Evolutionary conservation across 2,797 vertebrate species (phyloP).

Genomic region (Acanthopagrus latus): DNA sequence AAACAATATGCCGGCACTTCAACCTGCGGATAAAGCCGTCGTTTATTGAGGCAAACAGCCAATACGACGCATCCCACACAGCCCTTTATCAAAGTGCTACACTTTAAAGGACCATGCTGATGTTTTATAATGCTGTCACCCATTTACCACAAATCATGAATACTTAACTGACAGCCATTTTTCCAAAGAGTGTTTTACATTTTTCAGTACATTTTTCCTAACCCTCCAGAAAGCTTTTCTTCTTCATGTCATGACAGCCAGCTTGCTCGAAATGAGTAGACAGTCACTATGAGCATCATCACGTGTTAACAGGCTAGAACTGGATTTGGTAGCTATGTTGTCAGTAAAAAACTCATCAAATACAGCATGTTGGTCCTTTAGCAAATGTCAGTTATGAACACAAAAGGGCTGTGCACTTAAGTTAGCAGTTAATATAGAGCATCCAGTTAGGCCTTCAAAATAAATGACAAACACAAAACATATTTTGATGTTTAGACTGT

Average conservation of each 20-base stretch:
- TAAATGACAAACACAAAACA: no score
- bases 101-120: conserved; percentile 41
- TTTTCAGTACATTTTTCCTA: conserved; percentile 13
- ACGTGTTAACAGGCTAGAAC: not conserved
- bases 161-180: conserved; percentile 12
- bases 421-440: no score
- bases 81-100: conserved; percentile 48
- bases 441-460: no score
- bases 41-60: conserved; percentile 42
- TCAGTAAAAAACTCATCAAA: not conserved
- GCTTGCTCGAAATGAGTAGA: conserved; percentile 1
- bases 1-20: conserved; percentile 53
- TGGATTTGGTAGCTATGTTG: not conserved
- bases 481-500: no score
- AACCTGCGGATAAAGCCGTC: conserved; percentile 43
- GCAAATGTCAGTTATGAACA: no score
- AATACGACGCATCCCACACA: conserved; percentile 48
- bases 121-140: conserved; percentile 37
- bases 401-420: no score
- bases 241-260: conserved; percentile 8
- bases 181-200: conserved; percentile 14
- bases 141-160: conserved; percentile 36
- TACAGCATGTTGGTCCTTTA: no score
- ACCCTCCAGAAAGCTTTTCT: conserved; percentile 1
- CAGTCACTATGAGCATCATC: not conserved